Evolutionary conservation across 2,113 vertebrate genomes (phyloP), one percentile per base, ranked within the genome.

Genomic region (Bolborhynchus lineola): DNA sequence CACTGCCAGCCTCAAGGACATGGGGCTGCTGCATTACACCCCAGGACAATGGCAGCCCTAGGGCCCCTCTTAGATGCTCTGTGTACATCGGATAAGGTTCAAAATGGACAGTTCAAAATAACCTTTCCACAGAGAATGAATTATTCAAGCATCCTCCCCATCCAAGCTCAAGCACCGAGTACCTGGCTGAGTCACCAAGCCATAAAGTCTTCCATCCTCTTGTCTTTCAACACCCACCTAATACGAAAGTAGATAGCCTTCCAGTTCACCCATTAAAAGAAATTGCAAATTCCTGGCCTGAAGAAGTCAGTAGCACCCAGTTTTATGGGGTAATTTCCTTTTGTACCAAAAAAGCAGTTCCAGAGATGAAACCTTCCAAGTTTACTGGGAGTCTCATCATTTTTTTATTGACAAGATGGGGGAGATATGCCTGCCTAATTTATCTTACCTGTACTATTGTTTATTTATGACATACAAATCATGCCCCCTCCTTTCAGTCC

Each of bases 1-100:
- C 0, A 23, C 8, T 11, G 19, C 28, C 60, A 35, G 37, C 12
- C 25, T 35, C 52, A 60, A n/a, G 29, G 41, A 35, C 57, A 41
- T 0, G 0, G 39, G 10, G 35, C 21, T 59, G 60, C 46, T 78
- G 46, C 24, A 13, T 17, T 39, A 35, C 19, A 26, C 3, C 24
- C 26, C 5, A 4, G 42, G 37, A 10, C 5, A 68, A 14, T 1
- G 0, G 16, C 57, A 71, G 76, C 26, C 47, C 35, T 60, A 20
- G 14, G 41, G 37, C 7, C 15, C 26, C 10, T 26, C 42, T 60
- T 57, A 28, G 37, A 6, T 21, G n/a, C 50, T 67, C 16, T 1
- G 0, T 13, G 35, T 25, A 11, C 2, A 1, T 31, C 1, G 0
- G 28, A 24, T 18, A 71, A 59, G 9, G 35, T 14, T 92, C 86